Evolutionary conservation across 2,888 invertebrate species (phyloP).

Genomic region (Toxonevra muliebris): DNA sequence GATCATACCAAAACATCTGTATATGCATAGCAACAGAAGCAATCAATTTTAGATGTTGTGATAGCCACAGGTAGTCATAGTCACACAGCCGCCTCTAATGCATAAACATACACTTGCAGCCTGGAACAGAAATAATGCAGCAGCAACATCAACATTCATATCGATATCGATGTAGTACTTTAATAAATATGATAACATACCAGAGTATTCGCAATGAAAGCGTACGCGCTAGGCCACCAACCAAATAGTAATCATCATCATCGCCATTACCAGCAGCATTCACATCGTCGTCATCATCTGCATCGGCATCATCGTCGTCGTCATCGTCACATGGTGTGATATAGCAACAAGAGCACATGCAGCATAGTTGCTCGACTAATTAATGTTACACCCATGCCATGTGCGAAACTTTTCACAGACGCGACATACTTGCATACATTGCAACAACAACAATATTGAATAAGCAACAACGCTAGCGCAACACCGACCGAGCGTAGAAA

Average conservation of each 20-base stretch:
- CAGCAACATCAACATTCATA: too few species aligned
- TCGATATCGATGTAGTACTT: slow-evolving; percentile 1
- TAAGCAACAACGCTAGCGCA: background rate
- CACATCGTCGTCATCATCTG: background rate
- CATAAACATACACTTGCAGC: background rate
- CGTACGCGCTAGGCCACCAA: too few species aligned
- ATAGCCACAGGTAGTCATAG: slow-evolving; percentile 57
- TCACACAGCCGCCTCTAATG: background rate
- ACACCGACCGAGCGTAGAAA: too few species aligned
- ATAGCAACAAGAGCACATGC: background rate
- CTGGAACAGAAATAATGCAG: too few species aligned
- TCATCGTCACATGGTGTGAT: background rate
- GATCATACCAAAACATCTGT: slow-evolving; percentile 53
- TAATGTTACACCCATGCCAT: slow-evolving; percentile 35
- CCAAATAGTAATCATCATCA: background rate
- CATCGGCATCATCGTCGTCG: background rate
- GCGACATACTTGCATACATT: background rate
- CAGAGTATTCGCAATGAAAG: background rate
- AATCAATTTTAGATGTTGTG: slow-evolving; percentile 59
- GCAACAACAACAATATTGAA: background rate
- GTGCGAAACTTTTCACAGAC: slow-evolving; percentile 22
- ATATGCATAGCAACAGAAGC: slow-evolving; percentile 43
- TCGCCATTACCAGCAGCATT: background rate
- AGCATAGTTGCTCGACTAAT: slow-evolving; percentile 17
- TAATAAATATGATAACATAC: slow-evolving; percentile 11